Percentiles rank a stretch among this genome's conserved stretches.
These are phyloP conservation scores for Aphaenogaster ashmeadi DNA, from an alignment of 1,140 invertebrate species.

Conservation along the genomic window DNA sequence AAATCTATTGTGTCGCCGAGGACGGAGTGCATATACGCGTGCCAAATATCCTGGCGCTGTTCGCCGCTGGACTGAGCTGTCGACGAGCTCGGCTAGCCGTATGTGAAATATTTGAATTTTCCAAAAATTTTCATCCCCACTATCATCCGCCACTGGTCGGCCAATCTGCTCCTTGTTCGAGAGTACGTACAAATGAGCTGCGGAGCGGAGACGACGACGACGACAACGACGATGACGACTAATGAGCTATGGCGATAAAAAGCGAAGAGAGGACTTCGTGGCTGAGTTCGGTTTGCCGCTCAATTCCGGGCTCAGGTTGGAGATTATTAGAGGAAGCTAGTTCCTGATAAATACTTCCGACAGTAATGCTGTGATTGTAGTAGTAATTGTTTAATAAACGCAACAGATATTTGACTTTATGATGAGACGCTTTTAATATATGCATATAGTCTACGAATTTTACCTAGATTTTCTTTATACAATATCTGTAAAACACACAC, in stretches of 20 bases:
- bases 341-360: background rate
- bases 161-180: constrained; percentile 59
- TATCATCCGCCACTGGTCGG: constrained; percentile 15
- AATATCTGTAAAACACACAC: no score
- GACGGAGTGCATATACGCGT: constrained; percentile 76
- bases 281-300: constrained; percentile 32
- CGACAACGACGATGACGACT: constrained; percentile 40
- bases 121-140: constrained; percentile 72
- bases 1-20: constrained; percentile 81
- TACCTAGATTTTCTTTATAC: background rate
- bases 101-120: constrained; percentile 77
- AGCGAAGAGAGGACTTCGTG: constrained; percentile 34
- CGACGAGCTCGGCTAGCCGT: constrained; percentile 22
- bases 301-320: constrained; percentile 24
- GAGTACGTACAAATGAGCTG: constrained; percentile 64
- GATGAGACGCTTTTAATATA: background rate
- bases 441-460: background rate
- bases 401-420: constrained; percentile 4
- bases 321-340: constrained; percentile 42
- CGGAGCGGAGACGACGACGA: constrained; percentile 35
- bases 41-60: constrained; percentile 75
- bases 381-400: constrained; percentile 17
- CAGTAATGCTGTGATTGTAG: constrained; percentile 2
- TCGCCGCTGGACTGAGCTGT: constrained; percentile 61
- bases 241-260: constrained; percentile 66